Evolutionary conservation across 2,888 invertebrate species (phyloP).

Genomic region (Drosophila neoperkinsi): DNA sequence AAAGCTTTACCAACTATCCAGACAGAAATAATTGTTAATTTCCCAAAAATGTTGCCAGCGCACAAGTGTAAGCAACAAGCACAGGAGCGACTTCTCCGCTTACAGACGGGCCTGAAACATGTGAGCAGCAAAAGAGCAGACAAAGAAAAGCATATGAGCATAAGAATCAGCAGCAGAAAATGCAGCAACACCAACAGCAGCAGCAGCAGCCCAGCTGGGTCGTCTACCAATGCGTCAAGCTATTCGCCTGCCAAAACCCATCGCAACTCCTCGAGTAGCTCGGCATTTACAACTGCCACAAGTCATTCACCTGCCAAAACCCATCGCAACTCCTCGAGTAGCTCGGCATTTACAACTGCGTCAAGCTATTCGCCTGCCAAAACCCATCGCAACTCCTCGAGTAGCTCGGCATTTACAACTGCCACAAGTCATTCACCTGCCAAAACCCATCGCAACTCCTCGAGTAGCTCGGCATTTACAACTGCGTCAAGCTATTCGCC

Average conservation of each 20-base stretch:
- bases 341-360: not conserved
- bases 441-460: not conserved
- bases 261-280: not conserved
- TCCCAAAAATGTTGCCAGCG: not conserved
- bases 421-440: not conserved
- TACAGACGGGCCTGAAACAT: conserved; percentile 2
- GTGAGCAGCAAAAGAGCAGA: not conserved
- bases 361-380: not conserved
- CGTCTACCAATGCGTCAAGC: not conserved
- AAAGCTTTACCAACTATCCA: not conserved
- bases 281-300: not conserved
- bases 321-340: not conserved
- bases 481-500: not conserved
- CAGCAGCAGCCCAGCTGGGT: not conserved
- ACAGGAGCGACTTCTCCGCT: conserved; percentile 9
- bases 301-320: not conserved
- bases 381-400: not conserved
- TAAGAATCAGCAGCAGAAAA: not conserved
- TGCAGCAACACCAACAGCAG: not conserved
- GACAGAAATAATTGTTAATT: not conserved
- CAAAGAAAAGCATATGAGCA: not conserved
- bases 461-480: not conserved
- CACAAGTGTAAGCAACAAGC: not conserved
- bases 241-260: not conserved
- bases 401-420: not conserved